These are phyloP conservation scores for Trachelipus rathkii DNA, from an alignment of 1,140 invertebrate genomes.

Conservation along the genomic window DNA sequence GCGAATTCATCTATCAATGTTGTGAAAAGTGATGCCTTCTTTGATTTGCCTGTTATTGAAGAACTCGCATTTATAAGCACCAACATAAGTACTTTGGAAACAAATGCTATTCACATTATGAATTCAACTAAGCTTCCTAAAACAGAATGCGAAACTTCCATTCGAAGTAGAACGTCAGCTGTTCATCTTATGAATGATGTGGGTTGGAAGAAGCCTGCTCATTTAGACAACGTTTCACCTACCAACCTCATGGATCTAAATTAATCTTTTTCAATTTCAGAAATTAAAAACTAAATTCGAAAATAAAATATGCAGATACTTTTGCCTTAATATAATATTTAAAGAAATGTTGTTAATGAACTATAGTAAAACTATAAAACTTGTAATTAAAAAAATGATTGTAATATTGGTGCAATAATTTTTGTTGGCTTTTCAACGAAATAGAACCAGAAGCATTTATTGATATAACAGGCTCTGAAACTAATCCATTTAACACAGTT, in stretches of 20 bases:
- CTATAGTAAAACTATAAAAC: not conserved
- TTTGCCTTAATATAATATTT: not conserved
- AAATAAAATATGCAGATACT: not conserved
- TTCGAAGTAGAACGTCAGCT: not conserved
- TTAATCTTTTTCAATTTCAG: not conserved
- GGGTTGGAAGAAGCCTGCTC: not conserved
- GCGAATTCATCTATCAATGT: not conserved
- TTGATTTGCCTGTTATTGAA: not conserved
- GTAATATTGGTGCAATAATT: not conserved
- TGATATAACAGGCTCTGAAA: not conserved
- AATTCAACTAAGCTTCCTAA: not conserved
- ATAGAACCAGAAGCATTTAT: not conserved
- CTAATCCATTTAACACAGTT: not conserved
- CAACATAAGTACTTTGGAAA: not conserved
- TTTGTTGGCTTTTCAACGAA: not conserved
- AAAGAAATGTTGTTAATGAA: not conserved
- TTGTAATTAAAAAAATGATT: not conserved
- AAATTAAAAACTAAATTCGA: not conserved
- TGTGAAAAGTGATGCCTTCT: not conserved
- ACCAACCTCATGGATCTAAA: not conserved
- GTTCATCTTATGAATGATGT: not conserved
- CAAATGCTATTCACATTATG: not conserved
- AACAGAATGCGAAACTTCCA: not conserved
- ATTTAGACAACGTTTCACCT: not conserved
- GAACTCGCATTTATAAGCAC: not conserved